Evolutionary conservation across 1,140 invertebrate species (phyloP).

Genomic region (Rhagoletis pomonella): DNA sequence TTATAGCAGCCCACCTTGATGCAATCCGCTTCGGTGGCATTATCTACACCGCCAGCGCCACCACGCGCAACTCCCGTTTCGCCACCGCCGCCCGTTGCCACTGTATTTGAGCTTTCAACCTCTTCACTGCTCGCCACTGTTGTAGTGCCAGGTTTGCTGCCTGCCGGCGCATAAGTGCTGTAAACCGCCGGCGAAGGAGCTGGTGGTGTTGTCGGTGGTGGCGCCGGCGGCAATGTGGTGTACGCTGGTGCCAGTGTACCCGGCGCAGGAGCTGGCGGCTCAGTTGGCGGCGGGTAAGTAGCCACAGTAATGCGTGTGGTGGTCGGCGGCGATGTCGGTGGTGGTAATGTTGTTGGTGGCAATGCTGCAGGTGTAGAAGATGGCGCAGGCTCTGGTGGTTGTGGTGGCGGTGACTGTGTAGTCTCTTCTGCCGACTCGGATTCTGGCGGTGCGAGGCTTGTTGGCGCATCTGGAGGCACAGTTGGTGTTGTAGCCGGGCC

Average conservation of each 20-base stretch:
- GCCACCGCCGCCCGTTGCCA: constrained; percentile 59
- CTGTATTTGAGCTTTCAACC: constrained; percentile 55
- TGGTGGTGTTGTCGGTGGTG: background rate
- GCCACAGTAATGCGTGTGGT: constrained; percentile 53
- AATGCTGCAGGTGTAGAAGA: constrained; percentile 58
- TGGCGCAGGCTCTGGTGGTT: constrained; percentile 53
- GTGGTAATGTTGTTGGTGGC: constrained; percentile 53
- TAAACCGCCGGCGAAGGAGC: background rate
- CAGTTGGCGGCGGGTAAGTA: constrained; percentile 23
- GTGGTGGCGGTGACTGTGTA: constrained; percentile 44
- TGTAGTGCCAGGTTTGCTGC: constrained; percentile 22
- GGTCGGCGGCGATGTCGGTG: constrained; percentile 62
- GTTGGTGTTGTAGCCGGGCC: background rate
- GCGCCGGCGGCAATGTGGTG: background rate
- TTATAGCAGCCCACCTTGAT: constrained; percentile 80
- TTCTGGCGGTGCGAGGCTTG: constrained; percentile 59
- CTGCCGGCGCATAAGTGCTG: constrained; percentile 32
- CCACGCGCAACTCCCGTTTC: constrained; percentile 33
- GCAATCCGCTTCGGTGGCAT: constrained; percentile 76
- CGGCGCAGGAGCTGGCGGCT: background rate
- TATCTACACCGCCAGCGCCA: constrained; percentile 61
- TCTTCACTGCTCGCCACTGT: constrained; percentile 56
- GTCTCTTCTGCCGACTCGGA: constrained; percentile 4
- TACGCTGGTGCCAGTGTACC: background rate
- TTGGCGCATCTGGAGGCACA: constrained; percentile 51